Evolutionary conservation across 1,140 invertebrate genomes (phyloP), one percentile per base, ranked within the genome.

Genomic region (Stenopsyche tienmushanensis): DNA sequence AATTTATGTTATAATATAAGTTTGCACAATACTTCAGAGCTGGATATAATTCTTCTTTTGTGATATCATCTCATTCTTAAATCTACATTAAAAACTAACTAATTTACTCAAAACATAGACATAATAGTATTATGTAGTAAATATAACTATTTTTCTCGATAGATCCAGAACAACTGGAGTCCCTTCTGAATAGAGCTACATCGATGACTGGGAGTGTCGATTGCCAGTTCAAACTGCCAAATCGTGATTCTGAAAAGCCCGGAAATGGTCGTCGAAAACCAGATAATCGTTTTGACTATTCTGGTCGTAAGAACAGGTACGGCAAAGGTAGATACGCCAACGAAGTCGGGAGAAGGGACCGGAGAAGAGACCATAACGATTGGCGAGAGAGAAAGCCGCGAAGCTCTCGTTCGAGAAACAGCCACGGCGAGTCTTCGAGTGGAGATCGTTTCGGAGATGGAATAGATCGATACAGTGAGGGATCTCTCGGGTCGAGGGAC

Each of bases 81-180:
- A n/a, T n/a, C n/a, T n/a, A n/a, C n/a, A n/a, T n/a, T n/a, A n/a
- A n/a, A n/a, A n/a, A n/a, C n/a, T n/a, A n/a, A n/a, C n/a, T n/a
- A n/a, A n/a, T n/a, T n/a, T n/a, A n/a, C n/a, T n/a, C n/a, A n/a
- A n/a, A n/a, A n/a, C n/a, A n/a, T n/a, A n/a, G n/a, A n/a, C n/a
- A n/a, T n/a, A n/a, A n/a, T n/a, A n/a, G n/a, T n/a, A n/a, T n/a
- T n/a, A n/a, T n/a, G n/a, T n/a, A n/a, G n/a, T n/a, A n/a, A n/a
- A n/a, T n/a, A n/a, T n/a, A n/a, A n/a, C n/a, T n/a, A n/a, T 42
- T 44, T 60, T 64, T 75, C 75, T 59, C n/a, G n/a, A n/a, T 70
- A 78, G 78, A 78, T 71, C 70, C 75, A 45, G 67, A 74, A 13
- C 76, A 79, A 73, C 71, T 80, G 7, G 78, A 80, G 26, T 74